Conservation (phyloP, 2,797 vertebrate species). For the Pseudochaenichthys georgianus region DNA sequence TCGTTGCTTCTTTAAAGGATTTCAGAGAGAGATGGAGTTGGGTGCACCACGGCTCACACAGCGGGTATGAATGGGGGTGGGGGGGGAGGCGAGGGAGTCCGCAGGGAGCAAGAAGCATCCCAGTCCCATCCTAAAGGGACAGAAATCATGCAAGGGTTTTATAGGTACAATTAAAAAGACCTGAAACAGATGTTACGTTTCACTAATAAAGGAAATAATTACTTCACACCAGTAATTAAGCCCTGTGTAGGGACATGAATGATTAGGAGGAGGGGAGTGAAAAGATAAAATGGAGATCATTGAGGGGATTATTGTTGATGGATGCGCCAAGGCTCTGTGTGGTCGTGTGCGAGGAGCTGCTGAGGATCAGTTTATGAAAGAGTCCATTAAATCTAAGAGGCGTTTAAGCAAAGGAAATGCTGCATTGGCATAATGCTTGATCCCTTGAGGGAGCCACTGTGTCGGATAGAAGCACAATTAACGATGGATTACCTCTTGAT, state of each 20-base stretch:
- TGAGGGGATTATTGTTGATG: constrained; percentile 83
- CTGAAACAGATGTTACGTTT: constrained; percentile 87
- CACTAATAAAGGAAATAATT: constrained; percentile 88
- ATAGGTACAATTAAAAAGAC: constrained; percentile 88
- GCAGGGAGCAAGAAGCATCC: constrained; percentile 80
- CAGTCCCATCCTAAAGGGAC: constrained; percentile 84
- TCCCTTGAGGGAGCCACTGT: constrained; percentile 68
- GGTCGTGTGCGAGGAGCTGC: constrained; percentile 68
- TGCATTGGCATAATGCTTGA: constrained; percentile 73
- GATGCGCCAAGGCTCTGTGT: constrained; percentile 74
- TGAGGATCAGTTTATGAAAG: constrained; percentile 77
- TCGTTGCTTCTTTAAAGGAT: constrained; percentile 59
- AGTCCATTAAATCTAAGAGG: constrained; percentile 83
- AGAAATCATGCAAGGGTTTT: constrained; percentile 85
- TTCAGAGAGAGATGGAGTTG: constrained; percentile 63
- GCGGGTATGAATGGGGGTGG: constrained; percentile 39
- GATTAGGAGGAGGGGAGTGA: constrained; percentile 67
- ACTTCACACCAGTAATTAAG: constrained; percentile 87
- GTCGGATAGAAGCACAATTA: constrained; percentile 75
- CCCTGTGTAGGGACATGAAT: constrained; percentile 76
- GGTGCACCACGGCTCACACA: constrained; percentile 47
- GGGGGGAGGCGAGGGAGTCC: constrained; percentile 68
- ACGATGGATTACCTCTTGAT: constrained; percentile 73
- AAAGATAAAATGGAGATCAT: constrained; percentile 82
- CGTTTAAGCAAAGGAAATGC: constrained; percentile 79